Percentiles rank a stretch among this genome's conserved stretches.
Conservation (phyloP, 1,140 invertebrate genomes). For the Physella acuta region DNA sequence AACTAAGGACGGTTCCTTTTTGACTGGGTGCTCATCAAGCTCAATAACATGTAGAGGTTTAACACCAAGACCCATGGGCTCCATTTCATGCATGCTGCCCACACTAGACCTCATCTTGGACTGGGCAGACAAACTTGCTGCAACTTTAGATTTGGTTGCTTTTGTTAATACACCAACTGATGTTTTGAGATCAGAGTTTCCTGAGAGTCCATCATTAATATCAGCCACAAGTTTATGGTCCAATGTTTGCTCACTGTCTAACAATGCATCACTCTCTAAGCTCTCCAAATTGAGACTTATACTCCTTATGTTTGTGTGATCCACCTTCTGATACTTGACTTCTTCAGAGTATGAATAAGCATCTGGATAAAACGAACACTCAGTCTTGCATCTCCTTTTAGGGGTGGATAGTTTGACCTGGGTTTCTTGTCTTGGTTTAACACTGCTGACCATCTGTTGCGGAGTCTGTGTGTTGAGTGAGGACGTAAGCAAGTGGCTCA, state of each 20-base stretch:
- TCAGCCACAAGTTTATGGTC: constrained; percentile 18
- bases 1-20: not conserved
- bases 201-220: not conserved
- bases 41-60: too few species aligned
- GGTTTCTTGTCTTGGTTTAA: too few species aligned
- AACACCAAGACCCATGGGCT: too few species aligned
- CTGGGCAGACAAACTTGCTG: not conserved
- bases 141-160: constrained; percentile 1
- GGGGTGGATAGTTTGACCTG: too few species aligned
- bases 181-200: constrained; percentile 10
- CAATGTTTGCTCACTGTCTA: constrained; percentile 18
- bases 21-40: not conserved
- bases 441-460: too few species aligned
- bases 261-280: constrained; percentile 37
- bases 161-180: constrained; percentile 7
- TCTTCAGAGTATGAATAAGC: too few species aligned
- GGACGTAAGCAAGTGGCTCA: too few species aligned
- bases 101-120: not conserved
- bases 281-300: constrained; percentile 31
- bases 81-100: too few species aligned
- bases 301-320: constrained; percentile 9
- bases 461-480: too few species aligned
- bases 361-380: too few species aligned
- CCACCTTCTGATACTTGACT: too few species aligned
- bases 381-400: too few species aligned